phyloP scores from a whole-genome alignment of 2,888 invertebrate genomes.

The Bimastos eiseni region DNA sequence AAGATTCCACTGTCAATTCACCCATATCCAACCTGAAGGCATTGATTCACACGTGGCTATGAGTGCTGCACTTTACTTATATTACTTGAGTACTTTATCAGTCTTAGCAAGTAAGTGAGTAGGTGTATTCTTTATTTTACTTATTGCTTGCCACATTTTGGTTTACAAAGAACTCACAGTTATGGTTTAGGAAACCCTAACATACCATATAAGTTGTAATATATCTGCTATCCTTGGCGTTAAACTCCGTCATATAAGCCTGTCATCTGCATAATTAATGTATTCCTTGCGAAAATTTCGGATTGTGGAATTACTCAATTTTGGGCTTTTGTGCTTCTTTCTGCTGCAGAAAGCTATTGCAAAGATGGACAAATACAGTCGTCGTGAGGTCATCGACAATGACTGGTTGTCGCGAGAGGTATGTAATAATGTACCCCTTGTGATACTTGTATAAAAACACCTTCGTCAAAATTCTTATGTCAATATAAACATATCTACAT shows the following conservation, averaged over 20 bases:
- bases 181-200: too few species aligned
- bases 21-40: not conserved
- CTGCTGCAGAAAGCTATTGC: conserved; percentile 58
- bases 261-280: too few species aligned
- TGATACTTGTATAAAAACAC: not conserved
- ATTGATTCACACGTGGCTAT: not conserved
- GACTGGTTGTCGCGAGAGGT: conserved; percentile 61
- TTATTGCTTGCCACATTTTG: too few species aligned
- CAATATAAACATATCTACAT: not conserved
- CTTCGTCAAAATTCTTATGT: not conserved
- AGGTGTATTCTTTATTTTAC: too few species aligned
- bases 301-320: too few species aligned
- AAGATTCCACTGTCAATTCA: not conserved
- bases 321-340: not conserved
- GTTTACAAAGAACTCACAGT: too few species aligned
- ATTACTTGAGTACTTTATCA: not conserved
- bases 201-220: too few species aligned
- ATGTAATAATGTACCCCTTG: not conserved
- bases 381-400: conserved; percentile 60
- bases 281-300: too few species aligned
- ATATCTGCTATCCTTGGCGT: too few species aligned
- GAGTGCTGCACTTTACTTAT: not conserved
- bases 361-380: conserved; percentile 57
- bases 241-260: too few species aligned
- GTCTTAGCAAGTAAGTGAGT: too few species aligned